Evolutionary conservation across 2,113 vertebrate species (phyloP).

Genomic region (Prunella himalayana): DNA sequence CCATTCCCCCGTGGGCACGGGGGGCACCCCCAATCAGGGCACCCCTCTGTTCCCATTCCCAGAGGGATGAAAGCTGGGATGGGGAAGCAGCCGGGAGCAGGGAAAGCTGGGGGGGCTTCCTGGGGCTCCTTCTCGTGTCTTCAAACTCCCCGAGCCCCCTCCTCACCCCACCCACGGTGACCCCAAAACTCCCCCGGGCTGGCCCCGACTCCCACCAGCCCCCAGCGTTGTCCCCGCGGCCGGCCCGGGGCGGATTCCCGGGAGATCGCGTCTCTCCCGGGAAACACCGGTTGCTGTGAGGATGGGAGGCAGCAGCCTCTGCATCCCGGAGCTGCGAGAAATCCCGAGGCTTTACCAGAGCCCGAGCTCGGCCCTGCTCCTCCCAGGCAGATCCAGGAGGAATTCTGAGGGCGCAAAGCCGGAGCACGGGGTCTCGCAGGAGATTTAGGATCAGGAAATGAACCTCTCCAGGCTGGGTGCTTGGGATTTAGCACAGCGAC

Average conservation of each 20-base stretch:
- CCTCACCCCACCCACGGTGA: neutral
- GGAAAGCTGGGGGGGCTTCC: neutral
- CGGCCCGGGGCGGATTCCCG: neutral
- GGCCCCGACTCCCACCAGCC: fast-evolving
- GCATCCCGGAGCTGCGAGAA: neutral
- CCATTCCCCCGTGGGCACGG: neutral
- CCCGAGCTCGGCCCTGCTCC: neutral
- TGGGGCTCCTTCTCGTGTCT: fast-evolving
- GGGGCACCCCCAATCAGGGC: neutral
- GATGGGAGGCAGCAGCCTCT: neutral
- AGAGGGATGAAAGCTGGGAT: neutral
- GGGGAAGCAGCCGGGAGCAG: too few relatives aligned
- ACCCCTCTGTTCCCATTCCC: neutral
- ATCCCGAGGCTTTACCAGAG: neutral
- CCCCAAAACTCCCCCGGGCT: neutral
- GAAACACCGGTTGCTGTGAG: conserved; percentile 7
- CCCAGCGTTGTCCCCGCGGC: neutral
- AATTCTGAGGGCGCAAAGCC: neutral
- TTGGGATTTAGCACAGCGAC: fast-evolving
- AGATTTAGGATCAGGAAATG: neutral
- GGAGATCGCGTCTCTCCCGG: neutral
- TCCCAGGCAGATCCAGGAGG: neutral
- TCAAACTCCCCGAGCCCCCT: neutral
- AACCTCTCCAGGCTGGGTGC: fast-evolving
- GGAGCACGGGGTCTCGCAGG: neutral